Base-by-base conservation (phyloP, 2,797 vertebrate species). In the Phataginus tricuspis region DNA sequence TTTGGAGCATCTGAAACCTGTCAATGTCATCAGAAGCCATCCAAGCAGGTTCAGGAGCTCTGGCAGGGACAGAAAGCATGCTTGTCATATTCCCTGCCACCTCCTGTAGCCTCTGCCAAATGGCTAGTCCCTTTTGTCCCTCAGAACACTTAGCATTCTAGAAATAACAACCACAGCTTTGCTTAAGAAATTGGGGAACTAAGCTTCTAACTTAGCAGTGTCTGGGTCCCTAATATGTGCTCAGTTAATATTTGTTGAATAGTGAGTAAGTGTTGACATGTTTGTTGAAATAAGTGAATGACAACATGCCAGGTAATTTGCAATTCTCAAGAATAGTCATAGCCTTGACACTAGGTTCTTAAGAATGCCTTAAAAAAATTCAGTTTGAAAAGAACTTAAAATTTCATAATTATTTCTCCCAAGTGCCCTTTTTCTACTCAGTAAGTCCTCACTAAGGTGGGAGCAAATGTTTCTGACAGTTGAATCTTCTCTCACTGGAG, bases 21-120 rank as follows among this genome's bases (percentile, higher is more conserved):
- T 85, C 95, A 95, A 0, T 72, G 74, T 85, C 57, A 53, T 57
- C 74, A 83, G 86, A 96, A 89, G 45, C 72, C 64, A 75, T 64
- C 53, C 37, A 66, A 63, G 51, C 51, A 45, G n/a, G n/a, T 31
- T 12, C 5, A 63, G 4, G 10, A 75, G 19, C 19, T 8, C 9
- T 49, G 14, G 27, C n/a, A 27, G 34, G 29, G 19, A n/a, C 3
- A 71, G 57, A 71, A 45, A 29, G n/a, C 61, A 79, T 7, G 14
- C 42, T 42, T 87, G 1, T 42, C 64, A 14, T 31, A 61, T 68
- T 79, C 16, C 64, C 21, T 12, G 27, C 37, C 19, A 61, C 6
- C 34, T 91, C 14, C 57, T 49, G 63, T 37, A 6, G 11, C 5
- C 10, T 53, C 1, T 84, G 23, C 2, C 80, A 68, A 86, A 83